Evolutionary conservation across 2,888 invertebrate species (phyloP), one percentile per base, ranked within the genome.

Genomic region (Eupithecia exiguata): DNA sequence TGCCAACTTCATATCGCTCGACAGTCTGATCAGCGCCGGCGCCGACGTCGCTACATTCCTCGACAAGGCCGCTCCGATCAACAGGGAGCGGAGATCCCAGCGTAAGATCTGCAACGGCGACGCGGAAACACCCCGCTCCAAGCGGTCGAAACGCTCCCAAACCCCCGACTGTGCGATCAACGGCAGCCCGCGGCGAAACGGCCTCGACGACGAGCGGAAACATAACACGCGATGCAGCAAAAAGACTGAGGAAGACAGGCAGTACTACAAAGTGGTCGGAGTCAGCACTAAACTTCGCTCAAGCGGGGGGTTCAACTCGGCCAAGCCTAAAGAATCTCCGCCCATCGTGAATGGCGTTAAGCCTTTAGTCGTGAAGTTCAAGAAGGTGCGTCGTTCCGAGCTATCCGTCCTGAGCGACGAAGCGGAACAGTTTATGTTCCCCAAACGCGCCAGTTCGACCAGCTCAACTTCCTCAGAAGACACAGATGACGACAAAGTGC

Each of bases 361-460:
- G 68, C 93, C 96, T 0, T 92, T 97, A 38, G 96, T 97, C 35
- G 97, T 97, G 0, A 96, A 97, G 84, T 97, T 97, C 74, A 96
- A 96, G 70, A 96, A 97, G 78, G 96, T 97, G 25, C 94, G 97
- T 6, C 95, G 96, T 69, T 96, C 97, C 0, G 97, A 97, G 87
- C 85, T 98, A 69, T 96, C 96, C 0, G 95, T 96, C 69, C 89
- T 98, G 68, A 97, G 97, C 84, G 97, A 97, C 81, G 98, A 98
- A 87, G 98, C 98, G 0, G 97, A 97, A 83, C 97, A 97, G 81
- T 98, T 98, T 86, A 96, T 98, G 96, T 98, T 98, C 85, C 97
- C 97, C 0, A 96, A 95, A 80, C 95, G 96, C 61, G 96, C 96
- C 25, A 96, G 96, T 74, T 93, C 94, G 0, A 88, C 91, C 1